phyloP scores from a whole-genome alignment of 2,888 invertebrate species.

The Ichneumoninae sp. region DNA sequence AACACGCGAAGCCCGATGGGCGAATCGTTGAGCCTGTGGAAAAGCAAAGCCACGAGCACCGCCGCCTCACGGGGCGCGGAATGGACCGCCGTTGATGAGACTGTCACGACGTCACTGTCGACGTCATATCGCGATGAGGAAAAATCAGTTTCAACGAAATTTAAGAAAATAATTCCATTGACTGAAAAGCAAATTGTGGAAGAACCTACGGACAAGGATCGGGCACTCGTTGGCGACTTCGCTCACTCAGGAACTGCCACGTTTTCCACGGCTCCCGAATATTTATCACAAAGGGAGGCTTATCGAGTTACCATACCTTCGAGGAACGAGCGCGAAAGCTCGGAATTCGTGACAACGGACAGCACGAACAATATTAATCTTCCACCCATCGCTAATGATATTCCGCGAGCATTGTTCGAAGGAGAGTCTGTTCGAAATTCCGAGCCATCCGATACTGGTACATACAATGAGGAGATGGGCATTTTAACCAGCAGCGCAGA shows the following conservation, averaged over 20 bases:
- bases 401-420: constrained; percentile 10
- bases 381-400: constrained; percentile 1
- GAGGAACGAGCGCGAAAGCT: neutral
- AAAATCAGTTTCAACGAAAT: neutral
- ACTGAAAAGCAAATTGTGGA: neutral
- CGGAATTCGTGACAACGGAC: neutral
- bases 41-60: neutral
- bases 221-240: neutral
- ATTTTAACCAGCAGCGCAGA: neutral
- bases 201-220: neutral
- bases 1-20: neutral
- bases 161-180: neutral
- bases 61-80: neutral
- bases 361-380: neutral
- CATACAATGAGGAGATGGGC: neutral
- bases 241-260: neutral
- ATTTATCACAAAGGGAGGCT: neutral
- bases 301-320: constrained; percentile 2
- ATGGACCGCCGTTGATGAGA: neutral
- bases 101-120: neutral
- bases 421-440: constrained; percentile 7
- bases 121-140: neutral
- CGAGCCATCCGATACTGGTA: neutral
- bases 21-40: neutral
- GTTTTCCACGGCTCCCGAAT: neutral